Evolutionary conservation across 37 sponge, comb jelly and placozoan species (phyloP), one percentile per base, ranked within the genome.

Genomic region (Oopsacas minuta): DNA sequence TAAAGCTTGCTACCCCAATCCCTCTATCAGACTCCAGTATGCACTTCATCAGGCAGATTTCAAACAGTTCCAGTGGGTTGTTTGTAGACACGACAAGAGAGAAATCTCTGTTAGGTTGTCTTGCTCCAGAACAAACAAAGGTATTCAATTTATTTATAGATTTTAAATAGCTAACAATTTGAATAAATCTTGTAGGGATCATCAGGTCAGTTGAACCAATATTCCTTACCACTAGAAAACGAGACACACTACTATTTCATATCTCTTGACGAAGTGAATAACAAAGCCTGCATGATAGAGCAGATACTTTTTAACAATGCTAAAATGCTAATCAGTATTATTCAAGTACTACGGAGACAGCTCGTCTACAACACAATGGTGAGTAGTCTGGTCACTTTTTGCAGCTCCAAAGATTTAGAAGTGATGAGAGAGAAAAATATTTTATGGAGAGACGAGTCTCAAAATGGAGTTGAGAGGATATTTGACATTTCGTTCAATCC

Each of bases 201-300:
- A 42, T n/a, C 30, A 3, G 75, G 75, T 61, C 75, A 61, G 28
- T 5, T 61, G 75, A 61, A 61, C 75, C 75, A 61, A 61, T 61
- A 61, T 34, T 61, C 75, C 28, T 34, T 61, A 12, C 75, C 20
- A n/a, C 17, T 61, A n/a, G 75, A 61, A 34, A 61, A 12, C 28
- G 75, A 61, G 30, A 61, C 75, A 61, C 75, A 61, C 75, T 61
- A 61, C 30, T 61, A 61, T 34, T 61, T 61, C 75, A 3, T 61
- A 25, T 5, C 75, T 25, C 7, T 61, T 34, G 75, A 61, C 28
- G 75, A n/a, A n/a, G 75, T 34, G 28, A 61, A 61, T 34, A 61
- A n/a, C 75, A 61, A 61, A 61, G 75, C 30, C 22, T 10, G 20
- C 75, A n/a, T 61, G 30, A 34, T n/a, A n/a, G 75, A 61, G 22